Base-by-base conservation (phyloP, 1,140 invertebrate species). In the Limonius californicus region DNA sequence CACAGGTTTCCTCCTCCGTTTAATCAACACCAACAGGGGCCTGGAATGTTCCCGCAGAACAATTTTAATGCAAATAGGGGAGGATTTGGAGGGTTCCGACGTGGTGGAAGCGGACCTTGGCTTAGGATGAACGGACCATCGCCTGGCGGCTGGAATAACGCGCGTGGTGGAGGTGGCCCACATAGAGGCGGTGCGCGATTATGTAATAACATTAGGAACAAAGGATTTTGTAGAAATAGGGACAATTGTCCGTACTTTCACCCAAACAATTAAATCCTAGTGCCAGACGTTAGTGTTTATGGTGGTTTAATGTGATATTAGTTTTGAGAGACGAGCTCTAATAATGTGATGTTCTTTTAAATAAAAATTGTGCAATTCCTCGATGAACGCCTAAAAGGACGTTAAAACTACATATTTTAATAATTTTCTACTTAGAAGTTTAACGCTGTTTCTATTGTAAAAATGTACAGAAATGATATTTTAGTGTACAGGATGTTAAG, bases 231-330 rank as follows among this genome's bases (percentile, higher is more conserved):
- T 76, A 78, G 89, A 57, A 83, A 88, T 70, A 87, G 87, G 15
- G 88, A 89, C 59, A 88, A 87, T 66, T 92, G 90, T 74, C 83
- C 86, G 53, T 91, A 87, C 73, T 76, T 91, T 65, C 89, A 91
- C 80, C 88, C 88, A 8, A 57, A 61, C 23, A 61, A 18, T 54
- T 54, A 32, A 54, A 11, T 32, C 3, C 4, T 32, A 14, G 35
- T 39, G 35, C 8, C n/a, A 9, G 35, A 14, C 2, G 35, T 2
- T 2, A 39, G 11, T n/a, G 35, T 39, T 39, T 39, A 6, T 6
- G n/a, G n/a, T 39, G 35, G 7, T 39, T 12, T 39, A 39, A 39
- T 39, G 35, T 39, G 35, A 39, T 27, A 27, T 4, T 9, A 27
- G 9, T 27, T 4, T 27, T 27, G 23, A 27, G 3, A 27, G 23